These are phyloP conservation scores for Sebastes schlegelii DNA, from an alignment of 2,113 vertebrate species.

Conservation along the genomic window DNA sequence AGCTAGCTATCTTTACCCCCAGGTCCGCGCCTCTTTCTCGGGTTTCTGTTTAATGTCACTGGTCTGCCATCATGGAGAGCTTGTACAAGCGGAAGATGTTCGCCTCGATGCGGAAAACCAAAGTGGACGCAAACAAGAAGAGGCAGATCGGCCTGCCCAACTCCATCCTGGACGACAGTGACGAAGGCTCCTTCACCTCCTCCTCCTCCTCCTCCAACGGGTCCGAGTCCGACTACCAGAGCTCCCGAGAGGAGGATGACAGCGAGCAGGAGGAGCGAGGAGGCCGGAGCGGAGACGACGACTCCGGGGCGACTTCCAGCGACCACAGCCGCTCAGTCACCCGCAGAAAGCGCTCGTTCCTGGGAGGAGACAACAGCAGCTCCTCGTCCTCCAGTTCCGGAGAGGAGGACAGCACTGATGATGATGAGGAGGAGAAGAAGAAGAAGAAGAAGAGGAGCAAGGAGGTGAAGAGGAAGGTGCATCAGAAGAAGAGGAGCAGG, in stretches of 20 bases:
- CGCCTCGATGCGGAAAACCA: constrained; percentile 81
- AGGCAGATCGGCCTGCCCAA: constrained; percentile 76
- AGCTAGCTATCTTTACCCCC: constrained; percentile 23
- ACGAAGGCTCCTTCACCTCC: constrained; percentile 80
- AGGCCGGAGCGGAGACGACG: constrained; percentile 35
- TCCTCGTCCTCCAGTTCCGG: constrained; percentile 64
- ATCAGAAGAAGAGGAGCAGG: constrained; percentile 68
- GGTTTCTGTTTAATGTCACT: constrained; percentile 50
- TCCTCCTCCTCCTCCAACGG: constrained; percentile 59
- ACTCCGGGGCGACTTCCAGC: constrained; percentile 69
- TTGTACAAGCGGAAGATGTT: constrained; percentile 83
- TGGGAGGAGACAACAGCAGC: constrained; percentile 68
- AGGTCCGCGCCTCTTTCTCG: background rate
- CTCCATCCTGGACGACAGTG: constrained; percentile 80
- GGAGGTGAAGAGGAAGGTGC: constrained; percentile 51
- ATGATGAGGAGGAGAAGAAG: constrained; percentile 5
- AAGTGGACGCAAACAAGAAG: constrained; percentile 73
- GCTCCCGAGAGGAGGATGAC: constrained; percentile 68
- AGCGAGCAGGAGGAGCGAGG: constrained; percentile 60
- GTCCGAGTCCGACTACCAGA: constrained; percentile 74
- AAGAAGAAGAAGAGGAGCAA: constrained; percentile 40
- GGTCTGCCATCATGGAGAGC: constrained; percentile 76
- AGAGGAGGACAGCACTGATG: constrained; percentile 12
- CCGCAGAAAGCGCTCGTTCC: constrained; percentile 75
- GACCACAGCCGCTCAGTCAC: constrained; percentile 75